phyloP scores from a whole-genome alignment of 2,888 invertebrate species.

The Sarcophaga rosellei region DNA sequence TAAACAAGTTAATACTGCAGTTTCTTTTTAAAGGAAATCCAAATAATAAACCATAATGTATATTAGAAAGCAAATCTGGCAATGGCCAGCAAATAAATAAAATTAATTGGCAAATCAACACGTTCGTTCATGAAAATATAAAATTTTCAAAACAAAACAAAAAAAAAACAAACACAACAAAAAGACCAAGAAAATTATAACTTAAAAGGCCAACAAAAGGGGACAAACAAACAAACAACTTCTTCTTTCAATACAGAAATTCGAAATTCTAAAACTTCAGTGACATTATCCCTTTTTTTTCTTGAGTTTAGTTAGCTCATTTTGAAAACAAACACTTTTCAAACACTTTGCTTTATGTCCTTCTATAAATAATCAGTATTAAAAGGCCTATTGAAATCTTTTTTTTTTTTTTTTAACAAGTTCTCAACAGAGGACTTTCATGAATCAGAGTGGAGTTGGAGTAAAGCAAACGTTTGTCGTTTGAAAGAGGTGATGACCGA shows the following conservation, averaged over 20 bases:
- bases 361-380: constrained; percentile 52
- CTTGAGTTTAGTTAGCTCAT: too few species aligned
- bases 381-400: constrained; percentile 65
- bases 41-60: too few species aligned
- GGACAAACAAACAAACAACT: neutral
- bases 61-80: neutral
- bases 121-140: constrained; percentile 22
- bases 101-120: constrained; percentile 27
- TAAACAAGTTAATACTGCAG: too few species aligned
- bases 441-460: constrained; percentile 21
- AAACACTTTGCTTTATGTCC: too few species aligned
- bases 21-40: too few species aligned
- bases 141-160: constrained; percentile 35
- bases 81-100: constrained; percentile 39
- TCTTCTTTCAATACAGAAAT: too few species aligned
- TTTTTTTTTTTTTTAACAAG: constrained; percentile 66
- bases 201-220: neutral
- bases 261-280: too few species aligned
- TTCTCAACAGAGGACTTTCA: constrained; percentile 50
- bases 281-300: too few species aligned
- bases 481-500: too few species aligned
- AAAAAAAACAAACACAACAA: constrained; percentile 36
- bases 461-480: too few species aligned
- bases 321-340: too few species aligned
- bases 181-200: neutral